A percentile compares a stretch with the other conserved stretches of the same genome.
Conservation (phyloP, 2,888 invertebrate species). For the Drosophila formosana region DNA sequence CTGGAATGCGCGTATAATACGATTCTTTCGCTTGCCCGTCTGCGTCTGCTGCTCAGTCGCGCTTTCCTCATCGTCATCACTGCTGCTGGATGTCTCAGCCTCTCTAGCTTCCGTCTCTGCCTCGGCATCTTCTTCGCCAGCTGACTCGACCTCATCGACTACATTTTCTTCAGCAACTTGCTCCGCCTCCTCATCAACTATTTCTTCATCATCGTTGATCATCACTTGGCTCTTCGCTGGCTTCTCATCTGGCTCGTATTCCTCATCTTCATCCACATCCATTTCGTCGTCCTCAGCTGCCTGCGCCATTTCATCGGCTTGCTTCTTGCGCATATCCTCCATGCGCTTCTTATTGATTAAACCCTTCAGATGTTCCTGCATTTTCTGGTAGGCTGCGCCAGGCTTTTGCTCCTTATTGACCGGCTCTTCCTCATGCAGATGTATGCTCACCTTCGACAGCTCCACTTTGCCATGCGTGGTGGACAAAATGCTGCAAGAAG, state of each 20-base stretch:
- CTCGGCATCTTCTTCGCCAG: slow-evolving; percentile 59
- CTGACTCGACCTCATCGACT: slow-evolving; percentile 19
- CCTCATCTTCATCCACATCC: slow-evolving; percentile 82
- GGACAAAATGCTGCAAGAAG: slow-evolving; percentile 83
- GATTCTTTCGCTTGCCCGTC: slow-evolving; percentile 84
- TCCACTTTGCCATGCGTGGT: slow-evolving; percentile 85
- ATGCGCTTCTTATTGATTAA: slow-evolving; percentile 90
- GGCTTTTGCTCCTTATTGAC: slow-evolving; percentile 86
- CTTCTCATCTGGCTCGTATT: slow-evolving; percentile 76
- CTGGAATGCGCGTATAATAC: slow-evolving; percentile 80
- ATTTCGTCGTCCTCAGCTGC: slow-evolving; percentile 80
- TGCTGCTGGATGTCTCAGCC: slow-evolving; percentile 57
- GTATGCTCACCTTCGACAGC: slow-evolving; percentile 81
- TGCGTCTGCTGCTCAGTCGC: slow-evolving; percentile 76
- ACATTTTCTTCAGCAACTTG: slow-evolving; percentile 84
- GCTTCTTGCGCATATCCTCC: slow-evolving; percentile 88
- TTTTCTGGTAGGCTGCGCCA: slow-evolving; percentile 89
- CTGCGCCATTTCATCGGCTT: slow-evolving; percentile 85
- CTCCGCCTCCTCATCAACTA: slow-evolving; percentile 54
- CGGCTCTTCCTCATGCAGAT: slow-evolving; percentile 74
- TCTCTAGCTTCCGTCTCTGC: slow-evolving; percentile 42
- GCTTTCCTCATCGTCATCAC: slow-evolving; percentile 66
- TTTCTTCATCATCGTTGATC: slow-evolving; percentile 64
- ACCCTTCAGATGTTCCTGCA: slow-evolving; percentile 90
- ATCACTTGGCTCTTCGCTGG: slow-evolving; percentile 44